phyloP scores from a whole-genome alignment of 2,113 vertebrate genomes.

The Pleuronectes platessa region DNA sequence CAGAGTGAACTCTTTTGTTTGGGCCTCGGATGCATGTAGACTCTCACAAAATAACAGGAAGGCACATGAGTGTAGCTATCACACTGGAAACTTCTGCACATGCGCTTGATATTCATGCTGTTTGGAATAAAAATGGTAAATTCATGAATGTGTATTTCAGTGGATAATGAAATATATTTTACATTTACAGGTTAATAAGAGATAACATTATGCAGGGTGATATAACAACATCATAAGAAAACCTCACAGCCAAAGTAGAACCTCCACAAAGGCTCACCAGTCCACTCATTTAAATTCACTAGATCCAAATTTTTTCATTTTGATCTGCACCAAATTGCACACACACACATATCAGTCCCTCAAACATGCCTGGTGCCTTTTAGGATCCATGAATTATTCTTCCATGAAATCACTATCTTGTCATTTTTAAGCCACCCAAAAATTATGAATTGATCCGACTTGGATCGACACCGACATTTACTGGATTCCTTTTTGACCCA shows the following conservation, averaged over 20 bases:
- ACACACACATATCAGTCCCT: no score
- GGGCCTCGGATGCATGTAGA: background rate
- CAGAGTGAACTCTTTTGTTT: constrained; percentile 1
- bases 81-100: background rate
- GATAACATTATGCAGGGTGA: background rate
- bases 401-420: no score
- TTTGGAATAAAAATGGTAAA: background rate
- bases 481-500: no score
- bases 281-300: no score
- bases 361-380: no score
- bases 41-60: constrained; percentile 28
- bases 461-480: no score
- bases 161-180: background rate
- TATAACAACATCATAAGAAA: no score
- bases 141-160: background rate
- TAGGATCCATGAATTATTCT: background rate
- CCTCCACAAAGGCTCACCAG: no score
- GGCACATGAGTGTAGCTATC: background rate
- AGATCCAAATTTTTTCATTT: no score
- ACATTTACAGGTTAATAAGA: background rate
- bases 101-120: background rate
- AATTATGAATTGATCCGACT: no score
- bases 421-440: no score
- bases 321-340: no score
- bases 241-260: background rate